Evolutionary conservation across 2,113 vertebrate species (phyloP), one percentile per base, ranked within the genome.

Genomic region (Triplophysa tibetana): DNA sequence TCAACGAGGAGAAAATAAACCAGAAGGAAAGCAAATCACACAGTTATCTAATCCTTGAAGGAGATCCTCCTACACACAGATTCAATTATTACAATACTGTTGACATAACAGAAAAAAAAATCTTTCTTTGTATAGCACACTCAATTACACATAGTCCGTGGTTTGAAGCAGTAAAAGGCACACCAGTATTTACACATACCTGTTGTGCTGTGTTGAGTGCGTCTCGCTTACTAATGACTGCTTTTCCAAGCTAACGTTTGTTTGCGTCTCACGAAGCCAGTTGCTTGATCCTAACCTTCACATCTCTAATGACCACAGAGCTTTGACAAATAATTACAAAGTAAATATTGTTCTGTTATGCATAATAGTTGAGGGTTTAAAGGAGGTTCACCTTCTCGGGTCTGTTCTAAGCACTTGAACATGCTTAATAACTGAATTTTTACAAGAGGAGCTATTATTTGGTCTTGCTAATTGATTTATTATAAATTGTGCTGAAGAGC

Each of bases 101-200:
- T 62, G 38, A 75, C 21, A 75, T 45, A 26, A 13, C 72, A 62
- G 8, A 75, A 75, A 62, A n/a, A n/a, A 9, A 74, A 45, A 23
- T 75, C 38, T 75, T 48, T 75, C 41, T 75, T 14, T 62, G 70
- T 23, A 4, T 62, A 26, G 14, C 21, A 38, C 33, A 26, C 56
- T 45, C 50, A 60, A 43, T 75, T 62, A 26, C 58, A 75, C 33
- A 1, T 3, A 45, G 4, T 43, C 56, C 13, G 17, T 62, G 38
- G 12, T 26, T 56, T 75, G 38, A 74, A 74, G 13, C 38, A 61
- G 4, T 13, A 41, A 19, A 60, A 21, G 38, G 50, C 11, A 70
- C 29, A 41, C 61, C 14, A 24, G 13, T 26, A 45, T 62, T 75
- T 75, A 41, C 70, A 74, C 54, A 26, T 24, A 74, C 8, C 56